A percentile compares a stretch with the other conserved stretches of the same genome.
phyloP scores from a whole-genome alignment of 2,113 vertebrate genomes.

The Edolisoma coerulescens region DNA sequence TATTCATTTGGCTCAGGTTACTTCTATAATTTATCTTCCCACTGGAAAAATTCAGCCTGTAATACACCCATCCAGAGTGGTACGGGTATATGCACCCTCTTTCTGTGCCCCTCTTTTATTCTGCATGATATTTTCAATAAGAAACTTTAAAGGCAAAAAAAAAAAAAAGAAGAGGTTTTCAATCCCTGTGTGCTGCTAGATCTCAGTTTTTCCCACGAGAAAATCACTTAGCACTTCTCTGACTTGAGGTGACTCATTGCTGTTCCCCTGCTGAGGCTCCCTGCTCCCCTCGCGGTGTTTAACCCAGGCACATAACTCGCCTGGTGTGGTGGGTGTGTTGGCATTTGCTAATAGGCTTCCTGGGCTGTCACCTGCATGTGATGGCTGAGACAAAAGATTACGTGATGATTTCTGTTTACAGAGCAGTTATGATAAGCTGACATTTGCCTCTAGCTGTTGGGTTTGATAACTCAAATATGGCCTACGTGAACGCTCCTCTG shows the following conservation, averaged over 20 bases:
- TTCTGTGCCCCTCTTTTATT: neutral
- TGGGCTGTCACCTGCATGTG: slow-evolving; percentile 36
- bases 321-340: neutral
- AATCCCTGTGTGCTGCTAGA: neutral
- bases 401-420: slow-evolving; percentile 35
- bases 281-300: neutral
- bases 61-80: neutral
- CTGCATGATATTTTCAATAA: neutral
- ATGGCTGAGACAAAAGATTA: slow-evolving; percentile 30
- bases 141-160: neutral
- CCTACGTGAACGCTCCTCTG: neutral
- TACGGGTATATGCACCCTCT: neutral
- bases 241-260: slow-evolving; percentile 45
- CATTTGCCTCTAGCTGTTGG: slow-evolving; percentile 38
- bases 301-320: neutral
- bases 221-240: slow-evolving; percentile 44
- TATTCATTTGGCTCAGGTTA: slow-evolving; percentile 6
- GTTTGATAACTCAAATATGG: slow-evolving; percentile 7
- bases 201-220: slow-evolving; percentile 61
- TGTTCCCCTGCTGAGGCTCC: slow-evolving; percentile 39
- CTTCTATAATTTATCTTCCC: slow-evolving; percentile 17
- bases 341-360: slow-evolving; percentile 44
- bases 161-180: neutral
- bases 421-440: slow-evolving; percentile 35
- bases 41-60: neutral